A percentile compares a stretch with the other conserved stretches of the same genome.
phyloP scores from a whole-genome alignment of 30 jellyfish, hydroid and myxozoan species.

The Hydra vulgaris region DNA sequence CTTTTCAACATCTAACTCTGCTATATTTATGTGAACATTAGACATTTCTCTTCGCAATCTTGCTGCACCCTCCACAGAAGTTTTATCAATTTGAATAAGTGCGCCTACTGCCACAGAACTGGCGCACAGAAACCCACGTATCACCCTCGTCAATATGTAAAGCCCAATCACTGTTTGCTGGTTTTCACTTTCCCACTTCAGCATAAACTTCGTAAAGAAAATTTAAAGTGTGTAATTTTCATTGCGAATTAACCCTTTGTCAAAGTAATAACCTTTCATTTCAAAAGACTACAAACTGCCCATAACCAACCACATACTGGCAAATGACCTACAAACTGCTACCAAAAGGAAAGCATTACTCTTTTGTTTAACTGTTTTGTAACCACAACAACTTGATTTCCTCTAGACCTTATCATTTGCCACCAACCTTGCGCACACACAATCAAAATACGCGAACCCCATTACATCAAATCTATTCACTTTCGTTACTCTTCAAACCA shows the following conservation, averaged over 20 bases:
- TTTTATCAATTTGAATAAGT: neutral
- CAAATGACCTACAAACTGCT: neutral
- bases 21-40: neutral
- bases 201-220: neutral
- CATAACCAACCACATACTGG: neutral
- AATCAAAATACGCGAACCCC: neutral
- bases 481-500: neutral
- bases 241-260: neutral
- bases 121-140: neutral
- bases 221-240: neutral
- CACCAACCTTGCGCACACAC: neutral
- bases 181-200: neutral
- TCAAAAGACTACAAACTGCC: neutral
- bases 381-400: neutral
- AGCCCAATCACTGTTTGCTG: neutral
- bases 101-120: neutral
- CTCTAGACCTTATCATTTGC: neutral
- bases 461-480: neutral
- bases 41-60: neutral
- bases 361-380: neutral
- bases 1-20: too few relatives aligned
- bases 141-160: neutral
- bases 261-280: neutral
- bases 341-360: neutral
- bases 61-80: neutral